Conservation (phyloP, 2,797 vertebrate genomes). For the Rachycentron canadum region DNA sequence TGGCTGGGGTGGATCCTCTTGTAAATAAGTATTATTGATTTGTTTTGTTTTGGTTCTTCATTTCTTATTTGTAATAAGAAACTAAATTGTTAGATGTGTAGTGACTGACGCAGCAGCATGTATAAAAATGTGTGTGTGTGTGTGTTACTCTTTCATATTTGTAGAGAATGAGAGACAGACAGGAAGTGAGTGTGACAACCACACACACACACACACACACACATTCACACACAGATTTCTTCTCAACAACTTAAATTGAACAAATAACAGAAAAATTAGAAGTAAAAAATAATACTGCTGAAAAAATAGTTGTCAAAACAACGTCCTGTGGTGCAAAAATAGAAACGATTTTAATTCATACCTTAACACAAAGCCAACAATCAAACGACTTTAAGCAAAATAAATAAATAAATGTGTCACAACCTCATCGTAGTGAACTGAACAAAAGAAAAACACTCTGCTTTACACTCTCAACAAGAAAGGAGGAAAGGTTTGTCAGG, state of each 20-base stretch:
- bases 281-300: background rate
- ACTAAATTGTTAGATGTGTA: constrained; percentile 8
- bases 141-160: background rate
- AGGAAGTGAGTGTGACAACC: background rate
- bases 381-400: constrained; percentile 31
- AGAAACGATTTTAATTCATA: constrained; percentile 36
- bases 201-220: constrained; percentile 2
- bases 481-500: constrained; percentile 25
- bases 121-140: background rate
- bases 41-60: constrained; percentile 9
- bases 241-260: constrained; percentile 12
- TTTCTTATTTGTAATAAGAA: constrained; percentile 40
- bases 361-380: constrained; percentile 23
- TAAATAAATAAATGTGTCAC: constrained; percentile 41
- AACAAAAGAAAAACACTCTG: constrained; percentile 21
- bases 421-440: constrained; percentile 13
- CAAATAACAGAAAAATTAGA: background rate
- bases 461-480: constrained; percentile 21
- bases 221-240: background rate
- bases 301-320: constrained; percentile 36
- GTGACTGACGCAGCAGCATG: constrained; percentile 2
- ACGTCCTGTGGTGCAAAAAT: constrained; percentile 32
- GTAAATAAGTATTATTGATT: constrained; percentile 37
- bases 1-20: constrained; percentile 38
- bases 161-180: background rate